Conservation (phyloP, 2,797 vertebrate genomes). For the Manis javanica region DNA sequence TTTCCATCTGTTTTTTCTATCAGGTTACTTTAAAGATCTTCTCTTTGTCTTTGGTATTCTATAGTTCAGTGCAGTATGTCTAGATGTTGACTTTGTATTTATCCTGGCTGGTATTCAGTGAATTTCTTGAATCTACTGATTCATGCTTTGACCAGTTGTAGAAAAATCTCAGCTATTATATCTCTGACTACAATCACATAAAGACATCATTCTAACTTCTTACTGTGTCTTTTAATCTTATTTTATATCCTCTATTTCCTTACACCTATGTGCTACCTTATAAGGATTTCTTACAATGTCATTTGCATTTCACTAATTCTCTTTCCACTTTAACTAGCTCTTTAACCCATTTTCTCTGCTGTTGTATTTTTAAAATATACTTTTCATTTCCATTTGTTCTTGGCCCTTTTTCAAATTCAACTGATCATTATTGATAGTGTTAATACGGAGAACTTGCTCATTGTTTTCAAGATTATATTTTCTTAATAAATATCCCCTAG, state of each 20-base stretch:
- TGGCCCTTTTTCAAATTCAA: conserved; percentile 24
- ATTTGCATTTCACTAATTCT: not conserved
- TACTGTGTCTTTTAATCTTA: not conserved
- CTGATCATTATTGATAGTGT: not conserved
- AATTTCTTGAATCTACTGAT: not conserved
- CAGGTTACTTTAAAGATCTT: not conserved
- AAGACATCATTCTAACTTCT: not conserved
- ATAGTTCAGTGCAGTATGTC: not conserved
- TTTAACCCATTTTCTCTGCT: not conserved
- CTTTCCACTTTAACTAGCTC: not conserved
- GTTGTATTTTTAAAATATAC: not conserved
- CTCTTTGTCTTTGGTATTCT: not conserved
- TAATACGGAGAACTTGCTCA: not conserved
- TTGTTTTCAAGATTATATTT: not conserved
- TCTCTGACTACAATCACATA: not conserved
- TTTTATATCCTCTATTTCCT: not conserved
- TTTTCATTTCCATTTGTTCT: not conserved
- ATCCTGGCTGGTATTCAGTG: not conserved
- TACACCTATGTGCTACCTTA: not conserved
- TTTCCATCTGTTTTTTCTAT: not conserved
- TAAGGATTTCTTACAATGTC: not conserved
- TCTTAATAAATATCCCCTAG: not conserved
- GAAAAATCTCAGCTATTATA: not conserved
- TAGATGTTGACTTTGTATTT: not conserved
- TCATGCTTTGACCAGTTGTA: not conserved